These are phyloP conservation scores for Amphipoea lucens DNA, from an alignment of 2,888 invertebrate species.

Conservation along the genomic window DNA sequence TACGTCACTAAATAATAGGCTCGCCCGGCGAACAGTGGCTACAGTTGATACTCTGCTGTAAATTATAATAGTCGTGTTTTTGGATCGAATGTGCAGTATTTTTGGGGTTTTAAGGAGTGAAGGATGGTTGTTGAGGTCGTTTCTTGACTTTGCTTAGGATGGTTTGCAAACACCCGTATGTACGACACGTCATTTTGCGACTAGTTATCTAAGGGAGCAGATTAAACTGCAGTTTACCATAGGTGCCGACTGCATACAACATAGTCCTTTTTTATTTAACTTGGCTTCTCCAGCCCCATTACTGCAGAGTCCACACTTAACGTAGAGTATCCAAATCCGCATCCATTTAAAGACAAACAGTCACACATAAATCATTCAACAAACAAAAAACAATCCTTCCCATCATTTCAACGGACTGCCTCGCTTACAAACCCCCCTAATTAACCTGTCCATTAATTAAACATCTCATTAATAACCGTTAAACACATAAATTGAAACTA, in stretches of 20 bases:
- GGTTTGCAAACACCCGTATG: not conserved
- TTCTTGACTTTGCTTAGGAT: not conserved
- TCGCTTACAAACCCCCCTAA: slow-evolving; percentile 32
- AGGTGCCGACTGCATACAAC: not conserved
- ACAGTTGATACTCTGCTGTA: slow-evolving; percentile 49
- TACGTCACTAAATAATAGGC: slow-evolving; percentile 77
- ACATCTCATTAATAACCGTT: slow-evolving; percentile 64
- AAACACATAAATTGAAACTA: slow-evolving; percentile 66
- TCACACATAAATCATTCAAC: slow-evolving; percentile 34
- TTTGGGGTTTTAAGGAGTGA: slow-evolving; percentile 34
- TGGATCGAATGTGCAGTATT: slow-evolving; percentile 50
- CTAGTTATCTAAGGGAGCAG: not conserved
- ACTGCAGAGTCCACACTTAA: not conserved
- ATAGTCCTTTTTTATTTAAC: not conserved
- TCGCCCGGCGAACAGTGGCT: slow-evolving; percentile 54
- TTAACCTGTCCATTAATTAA: slow-evolving; percentile 61
- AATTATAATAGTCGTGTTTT: slow-evolving; percentile 58
- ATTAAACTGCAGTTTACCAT: not conserved
- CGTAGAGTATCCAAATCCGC: not conserved
- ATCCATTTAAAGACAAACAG: slow-evolving; percentile 9
- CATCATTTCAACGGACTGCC: slow-evolving; percentile 20
- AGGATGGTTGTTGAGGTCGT: slow-evolving; percentile 3
- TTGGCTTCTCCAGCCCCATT: not conserved
- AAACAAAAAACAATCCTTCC: slow-evolving; percentile 22
- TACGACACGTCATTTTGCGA: not conserved